Conservation (phyloP, 2,797 vertebrate genomes). For the Knipowitschia caucasica region DNA sequence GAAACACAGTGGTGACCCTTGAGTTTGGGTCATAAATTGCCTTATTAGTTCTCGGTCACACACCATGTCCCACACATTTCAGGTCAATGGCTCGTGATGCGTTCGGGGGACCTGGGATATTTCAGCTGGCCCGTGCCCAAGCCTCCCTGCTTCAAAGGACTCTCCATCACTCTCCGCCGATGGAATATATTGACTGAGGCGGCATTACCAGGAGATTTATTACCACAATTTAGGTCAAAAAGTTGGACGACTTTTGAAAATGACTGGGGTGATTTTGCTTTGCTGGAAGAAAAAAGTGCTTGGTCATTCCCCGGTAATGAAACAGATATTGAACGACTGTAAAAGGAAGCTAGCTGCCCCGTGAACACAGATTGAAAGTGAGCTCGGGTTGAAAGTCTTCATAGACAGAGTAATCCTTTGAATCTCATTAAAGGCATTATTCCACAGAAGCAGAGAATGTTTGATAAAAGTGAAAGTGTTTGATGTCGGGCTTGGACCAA, state of each 20-base stretch:
- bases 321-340: conserved; percentile 14
- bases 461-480: conserved; percentile 18
- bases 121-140: conserved; percentile 3
- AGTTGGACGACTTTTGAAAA: conserved; percentile 17
- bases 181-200: conserved; percentile 31
- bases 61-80: neutral
- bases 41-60: neutral
- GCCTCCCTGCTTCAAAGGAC: neutral
- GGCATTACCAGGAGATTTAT: conserved; percentile 36
- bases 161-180: neutral
- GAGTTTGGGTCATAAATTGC: neutral
- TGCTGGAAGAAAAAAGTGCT: neutral
- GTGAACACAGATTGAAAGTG: conserved; percentile 1
- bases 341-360: conserved; percentile 6
- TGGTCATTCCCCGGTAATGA: conserved; percentile 11
- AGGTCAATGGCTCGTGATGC: conserved; percentile 3
- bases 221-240: conserved; percentile 20
- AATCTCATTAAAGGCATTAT: conserved; percentile 20
- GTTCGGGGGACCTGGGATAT: neutral
- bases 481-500: conserved; percentile 32
- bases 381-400: conserved; percentile 15
- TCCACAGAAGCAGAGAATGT: conserved; percentile 24
- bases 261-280: neutral
- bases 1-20: neutral
- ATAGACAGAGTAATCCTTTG: conserved; percentile 19